Conservation (phyloP, 2,113 vertebrate genomes). For the Pipa parva region DNA sequence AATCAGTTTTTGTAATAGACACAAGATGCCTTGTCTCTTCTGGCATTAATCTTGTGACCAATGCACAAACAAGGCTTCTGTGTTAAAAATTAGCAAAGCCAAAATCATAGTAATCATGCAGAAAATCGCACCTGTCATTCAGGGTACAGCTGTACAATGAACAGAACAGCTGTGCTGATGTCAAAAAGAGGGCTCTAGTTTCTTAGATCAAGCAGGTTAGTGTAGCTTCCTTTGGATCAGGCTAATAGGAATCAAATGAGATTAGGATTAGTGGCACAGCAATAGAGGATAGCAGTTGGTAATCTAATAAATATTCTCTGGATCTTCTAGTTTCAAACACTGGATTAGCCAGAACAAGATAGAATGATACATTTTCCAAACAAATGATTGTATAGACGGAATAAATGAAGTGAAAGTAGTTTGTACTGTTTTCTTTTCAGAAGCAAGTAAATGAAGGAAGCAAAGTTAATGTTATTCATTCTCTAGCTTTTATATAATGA, state of each 20-base stretch:
- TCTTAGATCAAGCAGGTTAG: constrained; percentile 54
- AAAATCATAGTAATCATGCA: constrained; percentile 30
- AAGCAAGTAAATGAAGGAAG: no score
- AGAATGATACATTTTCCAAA: no score
- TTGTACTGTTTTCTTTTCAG: no score
- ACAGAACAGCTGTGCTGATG: constrained; percentile 54
- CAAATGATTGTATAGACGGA: no score
- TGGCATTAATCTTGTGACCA: neutral
- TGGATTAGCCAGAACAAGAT: constrained; percentile 70
- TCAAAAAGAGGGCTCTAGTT: constrained; percentile 57
- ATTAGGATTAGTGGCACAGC: constrained; percentile 82
- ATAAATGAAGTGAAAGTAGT: no score
- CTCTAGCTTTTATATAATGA: no score
- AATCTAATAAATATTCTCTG: constrained; percentile 82
- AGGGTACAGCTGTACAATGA: constrained; percentile 9
- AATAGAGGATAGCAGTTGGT: constrained; percentile 69
- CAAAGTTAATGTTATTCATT: no score
- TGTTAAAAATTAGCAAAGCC: neutral
- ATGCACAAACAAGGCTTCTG: neutral
- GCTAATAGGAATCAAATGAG: constrained; percentile 79
- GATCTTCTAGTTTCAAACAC: constrained; percentile 63
- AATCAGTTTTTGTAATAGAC: no score
- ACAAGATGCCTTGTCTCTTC: neutral
- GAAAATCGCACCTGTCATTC: constrained; percentile 32
- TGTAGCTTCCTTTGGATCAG: constrained; percentile 70